Base-by-base conservation (phyloP, 2,113 vertebrate species). In the Shinisaurus crocodilurus region DNA sequence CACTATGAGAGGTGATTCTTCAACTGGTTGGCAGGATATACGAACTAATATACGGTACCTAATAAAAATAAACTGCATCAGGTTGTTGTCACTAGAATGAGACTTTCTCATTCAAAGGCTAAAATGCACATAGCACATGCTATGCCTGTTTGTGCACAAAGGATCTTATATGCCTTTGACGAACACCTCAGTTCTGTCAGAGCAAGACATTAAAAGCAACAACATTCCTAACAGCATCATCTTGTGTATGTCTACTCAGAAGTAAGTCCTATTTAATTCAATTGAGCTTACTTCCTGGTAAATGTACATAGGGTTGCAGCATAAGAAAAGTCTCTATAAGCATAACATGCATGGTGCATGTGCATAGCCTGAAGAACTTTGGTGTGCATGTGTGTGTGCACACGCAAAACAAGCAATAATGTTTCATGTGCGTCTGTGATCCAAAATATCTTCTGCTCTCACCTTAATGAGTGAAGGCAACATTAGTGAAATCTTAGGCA, bases 391-490 rank as follows among this genome's bases (percentile, higher is more conserved):
- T 43, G 54, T 23, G 57, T 57, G n/a, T 82, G 80, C 7, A 34
- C n/a, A 32, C n/a, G 29, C 6, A 29, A 43, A 25, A 65, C 23
- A 69, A 48, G 6, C 43, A 70, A 27, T 85, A 48, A 13, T 23
- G 18, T 32, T 72, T 85, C 32, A 25, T 48, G 20, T n/a, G 43
- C 43, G 15, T n/a, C 5, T 48, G 16, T 48, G 86, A 90, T 93
- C 70, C 89, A 89, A 48, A 93, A 54, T 70, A 92, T 94, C 91
- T 92, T 94, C 91, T 92, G 43, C 93, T 95, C 86, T 94, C 16
- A 1, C 91, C 91, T 92, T 97, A 97, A 97, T 96, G 96, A 97
- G 95, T 94, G 96, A 95, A 95, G 96, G 94, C 93, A 92, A 90
- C 91, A 95, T 95, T 97, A 97, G 85, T 82, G 90, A 94, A 96